These are phyloP conservation scores for Nothocercus nigrocapillus DNA, from an alignment of 2,113 vertebrate species.

Conservation along the genomic window DNA sequence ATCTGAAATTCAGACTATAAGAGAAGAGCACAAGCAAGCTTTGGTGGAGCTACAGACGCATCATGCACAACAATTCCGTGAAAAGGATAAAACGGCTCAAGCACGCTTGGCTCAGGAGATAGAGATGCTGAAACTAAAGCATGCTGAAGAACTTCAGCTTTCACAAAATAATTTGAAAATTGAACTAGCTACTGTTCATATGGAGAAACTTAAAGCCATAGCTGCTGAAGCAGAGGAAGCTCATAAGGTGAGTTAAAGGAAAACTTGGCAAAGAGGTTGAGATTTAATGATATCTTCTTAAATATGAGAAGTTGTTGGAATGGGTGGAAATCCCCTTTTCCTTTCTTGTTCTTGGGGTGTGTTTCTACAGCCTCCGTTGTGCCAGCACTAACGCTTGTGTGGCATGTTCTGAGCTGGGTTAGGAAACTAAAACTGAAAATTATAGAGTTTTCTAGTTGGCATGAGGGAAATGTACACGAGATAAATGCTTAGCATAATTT, in stretches of 20 bases:
- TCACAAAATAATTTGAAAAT: conserved; percentile 73
- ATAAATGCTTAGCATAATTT: background rate
- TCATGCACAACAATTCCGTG: conserved; percentile 62
- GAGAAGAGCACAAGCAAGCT: conserved; percentile 71
- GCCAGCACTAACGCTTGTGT: background rate
- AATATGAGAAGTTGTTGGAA: background rate
- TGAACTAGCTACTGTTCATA: conserved; percentile 76
- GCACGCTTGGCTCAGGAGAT: conserved; percentile 55
- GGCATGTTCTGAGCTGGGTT: background rate
- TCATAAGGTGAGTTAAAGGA: conserved; percentile 80
- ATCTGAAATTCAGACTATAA: conserved; percentile 84
- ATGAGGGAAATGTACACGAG: background rate
- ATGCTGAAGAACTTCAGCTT: conserved; percentile 66
- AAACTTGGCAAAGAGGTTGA: background rate
- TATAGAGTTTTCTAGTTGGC: background rate
- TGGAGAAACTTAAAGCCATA: conserved; percentile 81
- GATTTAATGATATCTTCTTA: background rate
- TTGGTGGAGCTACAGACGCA: conserved; percentile 76
- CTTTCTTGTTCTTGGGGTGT: background rate
- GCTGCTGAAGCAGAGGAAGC: conserved; percentile 76
- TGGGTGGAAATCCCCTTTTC: background rate
- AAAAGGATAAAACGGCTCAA: conserved; percentile 61
- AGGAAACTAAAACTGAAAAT: background rate
- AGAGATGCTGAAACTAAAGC: conserved; percentile 67
- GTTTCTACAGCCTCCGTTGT: background rate